phyloP scores from a whole-genome alignment of 2,888 invertebrate species.

The Cylindroiulus punctatus region DNA sequence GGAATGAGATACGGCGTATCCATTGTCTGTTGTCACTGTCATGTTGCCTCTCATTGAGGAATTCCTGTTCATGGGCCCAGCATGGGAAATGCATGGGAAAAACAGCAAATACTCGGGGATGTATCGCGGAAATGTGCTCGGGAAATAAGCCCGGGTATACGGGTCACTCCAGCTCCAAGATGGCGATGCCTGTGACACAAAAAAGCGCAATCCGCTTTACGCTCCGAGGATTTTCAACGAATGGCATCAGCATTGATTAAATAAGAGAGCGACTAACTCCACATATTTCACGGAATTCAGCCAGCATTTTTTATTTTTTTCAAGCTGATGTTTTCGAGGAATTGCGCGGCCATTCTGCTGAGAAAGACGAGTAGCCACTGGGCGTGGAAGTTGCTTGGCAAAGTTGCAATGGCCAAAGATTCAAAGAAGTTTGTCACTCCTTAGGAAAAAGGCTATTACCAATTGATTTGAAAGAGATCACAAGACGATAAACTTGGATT shows the following conservation, averaged over 20 bases:
- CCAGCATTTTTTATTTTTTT: background rate
- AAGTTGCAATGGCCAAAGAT: no score
- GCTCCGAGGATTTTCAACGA: background rate
- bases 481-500: no score
- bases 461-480: no score
- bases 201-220: background rate
- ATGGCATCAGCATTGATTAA: background rate
- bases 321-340: background rate
- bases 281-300: background rate
- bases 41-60: background rate
- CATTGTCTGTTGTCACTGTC: constrained; percentile 36
- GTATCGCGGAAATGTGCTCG: background rate
- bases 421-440: no score
- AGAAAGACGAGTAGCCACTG: background rate
- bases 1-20: constrained; percentile 49
- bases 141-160: background rate
- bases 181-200: background rate
- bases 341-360: background rate
- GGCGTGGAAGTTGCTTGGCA: no score
- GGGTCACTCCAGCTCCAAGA: background rate
- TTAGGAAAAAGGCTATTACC: no score
- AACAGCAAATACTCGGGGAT: background rate
- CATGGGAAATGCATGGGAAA: background rate
- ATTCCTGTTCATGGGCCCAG: background rate
- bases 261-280: constrained; percentile 2